Percentiles rank a stretch among this genome's conserved stretches.
Conservation (phyloP, 2,888 invertebrate genomes). For the Tenthredo mesomela region DNA sequence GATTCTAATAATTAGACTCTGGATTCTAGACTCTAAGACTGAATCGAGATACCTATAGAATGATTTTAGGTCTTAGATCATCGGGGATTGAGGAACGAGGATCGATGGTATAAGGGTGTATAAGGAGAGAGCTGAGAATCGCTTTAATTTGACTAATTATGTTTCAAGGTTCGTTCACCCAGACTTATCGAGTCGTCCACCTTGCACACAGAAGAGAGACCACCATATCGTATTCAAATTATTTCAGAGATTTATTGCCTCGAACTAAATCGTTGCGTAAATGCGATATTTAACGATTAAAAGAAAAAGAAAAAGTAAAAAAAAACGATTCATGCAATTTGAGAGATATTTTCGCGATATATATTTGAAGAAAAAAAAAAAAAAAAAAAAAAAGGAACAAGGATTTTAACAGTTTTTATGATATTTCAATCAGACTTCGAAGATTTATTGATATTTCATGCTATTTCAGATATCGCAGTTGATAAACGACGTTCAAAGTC, state of each 20-base stretch:
- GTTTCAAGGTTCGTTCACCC: constrained; percentile 45
- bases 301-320: too few relatives aligned
- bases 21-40: background rate
- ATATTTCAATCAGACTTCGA: background rate
- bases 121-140: constrained; percentile 20
- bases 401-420: background rate
- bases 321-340: background rate
- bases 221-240: background rate
- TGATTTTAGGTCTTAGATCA: background rate
- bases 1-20: constrained; percentile 47
- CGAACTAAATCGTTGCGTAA: background rate
- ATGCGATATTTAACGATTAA: background rate
- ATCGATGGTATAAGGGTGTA: background rate
- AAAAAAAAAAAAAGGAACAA: too few relatives aligned
- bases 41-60: constrained; percentile 3
- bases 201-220: background rate
- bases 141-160: constrained; percentile 37
- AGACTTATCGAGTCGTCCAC: background rate
- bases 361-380: background rate
- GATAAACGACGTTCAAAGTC: background rate
- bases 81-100: background rate
- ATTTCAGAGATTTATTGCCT: background rate
- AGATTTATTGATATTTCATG: background rate
- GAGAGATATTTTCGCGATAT: background rate
- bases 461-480: background rate